Evolutionary conservation across 2,113 vertebrate species (phyloP), one percentile per base, ranked within the genome.

Genomic region (Stigmatopora argus): DNA sequence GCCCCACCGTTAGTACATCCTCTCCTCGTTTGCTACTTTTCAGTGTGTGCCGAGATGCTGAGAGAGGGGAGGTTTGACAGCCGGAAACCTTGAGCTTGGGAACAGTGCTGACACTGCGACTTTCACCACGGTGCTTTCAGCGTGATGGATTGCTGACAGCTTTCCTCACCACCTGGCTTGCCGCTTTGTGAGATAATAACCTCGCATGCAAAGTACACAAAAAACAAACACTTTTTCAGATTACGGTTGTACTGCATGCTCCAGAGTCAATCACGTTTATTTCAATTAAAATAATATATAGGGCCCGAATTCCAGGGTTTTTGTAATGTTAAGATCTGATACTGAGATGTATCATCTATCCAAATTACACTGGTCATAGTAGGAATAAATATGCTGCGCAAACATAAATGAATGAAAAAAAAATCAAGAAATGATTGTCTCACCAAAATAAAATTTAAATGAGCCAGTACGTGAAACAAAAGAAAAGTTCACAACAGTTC

Each of bases 1-100:
- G n/a, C 41, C 38, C 19, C 58, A 5, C 58, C 35, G 35, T 41
- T 35, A 19, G 12, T 35, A 1, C 45, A 4, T 7, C 9, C 56
- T 23, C 31, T 38, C 48, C 55, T n/a, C 19, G 26, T 38, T 12
- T 60, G 69, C 58, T 68, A 56, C 61, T 9, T 11, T 70, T 63
- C 63, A 65, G 51, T 56, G 48, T 62, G 67, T 26, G 63, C 62
- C 67, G 59, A 56, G 51, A 74, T 67, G 38, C 48, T 3, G 52
- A 63, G 62, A 60, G 66, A 71, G 71, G 67, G 77, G 66, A 48
- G 66, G 67, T 31, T 56, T 77, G 71, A 78, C 76, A 78, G 18
- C 71, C 77, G 73, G 69, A 78, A 81, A 69, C 64, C 0, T 56
- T 19, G 79, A 78, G 83, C 83, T 77, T 78, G 73, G 77, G 73